phyloP scores from a whole-genome alignment of 2,888 invertebrate genomes.

The Iphiclides podalirius region DNA sequence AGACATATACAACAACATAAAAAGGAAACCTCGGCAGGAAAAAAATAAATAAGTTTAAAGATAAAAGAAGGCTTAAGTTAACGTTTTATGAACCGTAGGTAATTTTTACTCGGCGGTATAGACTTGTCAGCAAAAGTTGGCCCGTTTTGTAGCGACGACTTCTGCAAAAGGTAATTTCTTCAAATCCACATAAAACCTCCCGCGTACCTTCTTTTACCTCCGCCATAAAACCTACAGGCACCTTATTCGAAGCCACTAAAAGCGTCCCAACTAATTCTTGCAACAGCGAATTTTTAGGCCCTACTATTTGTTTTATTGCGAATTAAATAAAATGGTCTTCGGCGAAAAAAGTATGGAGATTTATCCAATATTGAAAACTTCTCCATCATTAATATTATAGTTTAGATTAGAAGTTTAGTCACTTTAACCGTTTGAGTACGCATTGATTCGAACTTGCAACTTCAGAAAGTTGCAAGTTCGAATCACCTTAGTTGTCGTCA shows the following conservation, averaged over 20 bases:
- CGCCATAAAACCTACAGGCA: constrained; percentile 25
- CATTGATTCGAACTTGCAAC: too few species aligned
- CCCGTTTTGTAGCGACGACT: constrained; percentile 24
- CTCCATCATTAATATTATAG: too few species aligned
- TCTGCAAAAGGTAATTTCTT: constrained; percentile 24
- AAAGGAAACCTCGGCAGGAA: constrained; percentile 1
- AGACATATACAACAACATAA: constrained; percentile 1
- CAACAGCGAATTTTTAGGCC: constrained; percentile 15
- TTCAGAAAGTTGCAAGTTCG: too few species aligned
- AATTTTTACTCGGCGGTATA: constrained; percentile 23
- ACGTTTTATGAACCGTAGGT: constrained; percentile 24
- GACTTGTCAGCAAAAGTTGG: constrained; percentile 25
- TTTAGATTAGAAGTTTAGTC: too few species aligned
- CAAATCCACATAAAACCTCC: constrained; percentile 25
- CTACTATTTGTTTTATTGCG: constrained; percentile 20
- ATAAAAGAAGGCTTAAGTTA: constrained; percentile 20
- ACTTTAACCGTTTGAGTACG: too few species aligned
- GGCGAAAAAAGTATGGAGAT: not conserved
- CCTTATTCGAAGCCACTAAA: constrained; percentile 26
- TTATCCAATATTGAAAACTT: too few species aligned
- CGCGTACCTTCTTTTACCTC: constrained; percentile 25
- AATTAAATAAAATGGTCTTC: constrained; percentile 1
- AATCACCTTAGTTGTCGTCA: too few species aligned
- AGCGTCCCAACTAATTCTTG: constrained; percentile 21
- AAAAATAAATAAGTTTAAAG: constrained; percentile 20